These are phyloP conservation scores for Atractosteus spatula DNA, from an alignment of 2,113 vertebrate genomes.

Conservation along the genomic window DNA sequence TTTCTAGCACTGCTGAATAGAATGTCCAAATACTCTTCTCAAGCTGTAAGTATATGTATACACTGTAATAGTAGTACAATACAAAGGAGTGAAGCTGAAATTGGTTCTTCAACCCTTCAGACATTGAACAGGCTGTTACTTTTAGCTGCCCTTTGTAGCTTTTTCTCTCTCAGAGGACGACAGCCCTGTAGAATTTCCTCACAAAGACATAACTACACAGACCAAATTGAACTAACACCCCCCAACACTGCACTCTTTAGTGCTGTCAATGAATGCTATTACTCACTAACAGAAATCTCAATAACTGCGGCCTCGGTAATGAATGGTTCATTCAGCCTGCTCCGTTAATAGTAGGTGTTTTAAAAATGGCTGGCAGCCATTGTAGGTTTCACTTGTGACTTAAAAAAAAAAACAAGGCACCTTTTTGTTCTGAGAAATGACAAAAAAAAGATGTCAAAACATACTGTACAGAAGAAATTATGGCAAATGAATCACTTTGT, in stretches of 20 bases:
- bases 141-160: neutral
- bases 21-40: no score
- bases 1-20: no score
- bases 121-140: neutral
- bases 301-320: slow-evolving; percentile 28
- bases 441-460: neutral
- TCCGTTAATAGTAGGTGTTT: slow-evolving; percentile 27
- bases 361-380: slow-evolving; percentile 1
- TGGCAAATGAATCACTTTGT: no score
- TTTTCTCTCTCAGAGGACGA: slow-evolving; percentile 11
- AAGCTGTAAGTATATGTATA: no score
- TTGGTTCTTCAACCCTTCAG: neutral
- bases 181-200: slow-evolving; percentile 22
- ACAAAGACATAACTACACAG: slow-evolving; percentile 26
- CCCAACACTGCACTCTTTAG: slow-evolving; percentile 17
- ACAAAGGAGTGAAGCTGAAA: no score
- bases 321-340: slow-evolving; percentile 23
- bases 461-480: neutral
- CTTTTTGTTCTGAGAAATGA: neutral
- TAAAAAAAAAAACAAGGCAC: no score
- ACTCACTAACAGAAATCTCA: slow-evolving; percentile 39
- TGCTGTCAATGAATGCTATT: slow-evolving; percentile 41
- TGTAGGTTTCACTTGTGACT: no score
- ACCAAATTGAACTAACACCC: slow-evolving; percentile 22
- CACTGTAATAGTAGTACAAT: no score